Evolutionary conservation across 30 jellyfish, hydroid and myxozoan genomes (phyloP).

Genomic region (Nemopilema nomurai): DNA sequence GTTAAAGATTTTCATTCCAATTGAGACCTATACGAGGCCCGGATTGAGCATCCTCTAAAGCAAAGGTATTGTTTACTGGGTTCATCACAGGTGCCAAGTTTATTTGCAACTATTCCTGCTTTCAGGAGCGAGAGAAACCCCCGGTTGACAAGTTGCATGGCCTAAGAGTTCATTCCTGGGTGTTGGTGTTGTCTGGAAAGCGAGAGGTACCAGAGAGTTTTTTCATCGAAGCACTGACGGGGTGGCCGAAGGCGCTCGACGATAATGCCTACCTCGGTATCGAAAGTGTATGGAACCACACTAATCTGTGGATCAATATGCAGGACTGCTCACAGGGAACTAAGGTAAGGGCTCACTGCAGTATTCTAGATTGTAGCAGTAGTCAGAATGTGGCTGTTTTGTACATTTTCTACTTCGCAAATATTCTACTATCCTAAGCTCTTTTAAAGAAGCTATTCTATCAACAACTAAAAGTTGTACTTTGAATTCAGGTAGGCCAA

Average conservation of each 20-base stretch:
- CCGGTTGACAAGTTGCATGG: constrained; percentile 87
- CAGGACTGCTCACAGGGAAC: constrained; percentile 98
- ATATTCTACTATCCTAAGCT: too few relatives aligned
- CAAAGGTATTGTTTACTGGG: neutral
- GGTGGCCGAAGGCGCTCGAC: constrained; percentile 83
- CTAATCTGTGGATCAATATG: constrained; percentile 95
- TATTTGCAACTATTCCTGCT: neutral
- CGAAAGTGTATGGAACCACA: constrained; percentile 90
- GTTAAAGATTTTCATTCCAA: too few relatives aligned
- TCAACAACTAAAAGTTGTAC: too few relatives aligned
- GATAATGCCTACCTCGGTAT: constrained; percentile 83
- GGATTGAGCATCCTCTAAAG: too few relatives aligned
- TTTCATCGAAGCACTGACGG: constrained; percentile 91
- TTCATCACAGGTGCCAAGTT: neutral
- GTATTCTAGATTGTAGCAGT: too few relatives aligned
- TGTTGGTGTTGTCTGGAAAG: constrained; percentile 88
- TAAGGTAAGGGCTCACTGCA: constrained; percentile 59
- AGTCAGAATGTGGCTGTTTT: too few relatives aligned
- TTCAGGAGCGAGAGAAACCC: constrained; percentile 83
- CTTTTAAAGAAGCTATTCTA: too few relatives aligned
- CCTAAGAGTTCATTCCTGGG: constrained; percentile 94
- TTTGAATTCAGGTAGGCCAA: too few relatives aligned
- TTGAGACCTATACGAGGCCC: too few relatives aligned
- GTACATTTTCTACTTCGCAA: too few relatives aligned
- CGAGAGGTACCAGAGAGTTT: constrained; percentile 96